Conservation (phyloP, 2,888 invertebrate species). For the Hirtodrosophila trivittata region DNA sequence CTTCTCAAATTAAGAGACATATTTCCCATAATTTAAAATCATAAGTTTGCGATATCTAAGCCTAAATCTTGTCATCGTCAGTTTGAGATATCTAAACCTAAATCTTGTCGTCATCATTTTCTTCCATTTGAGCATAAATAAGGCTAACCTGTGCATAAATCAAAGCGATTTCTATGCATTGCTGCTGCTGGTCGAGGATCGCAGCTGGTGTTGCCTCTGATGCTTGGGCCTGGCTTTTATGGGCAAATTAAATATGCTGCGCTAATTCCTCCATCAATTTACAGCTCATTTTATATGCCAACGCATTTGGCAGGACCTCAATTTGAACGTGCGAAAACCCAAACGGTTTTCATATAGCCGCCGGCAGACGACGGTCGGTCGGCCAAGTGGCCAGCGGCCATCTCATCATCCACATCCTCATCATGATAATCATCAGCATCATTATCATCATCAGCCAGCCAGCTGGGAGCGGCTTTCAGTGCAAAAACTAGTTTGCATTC, state of each 20-base stretch:
- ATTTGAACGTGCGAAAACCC: conserved; percentile 55
- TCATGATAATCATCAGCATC: conserved; percentile 4
- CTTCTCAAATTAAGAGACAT: no score
- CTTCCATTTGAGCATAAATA: no score
- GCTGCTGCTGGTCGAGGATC: conserved; percentile 4
- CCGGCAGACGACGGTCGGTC: conserved; percentile 47
- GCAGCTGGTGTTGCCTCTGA: conserved; percentile 3
- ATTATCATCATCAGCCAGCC: no score
- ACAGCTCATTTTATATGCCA: conserved; percentile 79
- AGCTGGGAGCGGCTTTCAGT: background rate
- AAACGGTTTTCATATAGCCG: conserved; percentile 55
- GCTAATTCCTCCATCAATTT: conserved; percentile 80
- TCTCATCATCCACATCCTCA: conserved; percentile 3
- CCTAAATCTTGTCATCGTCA: no score
- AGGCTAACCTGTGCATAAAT: background rate
- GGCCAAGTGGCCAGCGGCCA: conserved; percentile 20
- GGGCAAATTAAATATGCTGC: conserved; percentile 70
- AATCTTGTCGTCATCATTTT: no score
- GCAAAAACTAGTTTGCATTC: conserved; percentile 63
- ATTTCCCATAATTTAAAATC: no score
- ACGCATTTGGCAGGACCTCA: conserved; percentile 55
- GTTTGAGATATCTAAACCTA: no score
- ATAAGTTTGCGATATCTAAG: no score
- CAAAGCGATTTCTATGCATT: background rate
- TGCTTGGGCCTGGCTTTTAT: conserved; percentile 19